Percentiles rank a stretch among this genome's conserved stretches.
Conservation (phyloP, 2,797 vertebrate species). For the Pitangus sulphuratus region DNA sequence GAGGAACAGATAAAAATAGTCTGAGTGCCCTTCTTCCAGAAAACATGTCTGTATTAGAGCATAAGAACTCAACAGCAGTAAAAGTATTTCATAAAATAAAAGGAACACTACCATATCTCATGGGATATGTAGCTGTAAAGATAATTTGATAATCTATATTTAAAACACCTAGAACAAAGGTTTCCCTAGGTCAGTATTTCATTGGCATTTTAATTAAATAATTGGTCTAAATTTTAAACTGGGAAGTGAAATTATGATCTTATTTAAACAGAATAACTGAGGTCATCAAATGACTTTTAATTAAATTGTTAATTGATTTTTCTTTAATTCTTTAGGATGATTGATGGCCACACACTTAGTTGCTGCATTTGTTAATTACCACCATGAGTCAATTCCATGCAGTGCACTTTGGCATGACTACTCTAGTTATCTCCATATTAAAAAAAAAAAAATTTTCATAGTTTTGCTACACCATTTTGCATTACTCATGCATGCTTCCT, state of each 20-base stretch:
- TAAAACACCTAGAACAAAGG: conserved; percentile 60
- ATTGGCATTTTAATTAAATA: conserved; percentile 73
- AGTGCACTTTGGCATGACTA: neutral
- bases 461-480: neutral
- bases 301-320: conserved; percentile 70
- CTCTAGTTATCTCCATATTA: neutral
- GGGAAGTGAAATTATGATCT: conserved; percentile 56
- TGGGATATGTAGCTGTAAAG: neutral
- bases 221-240: conserved; percentile 67
- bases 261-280: conserved; percentile 66
- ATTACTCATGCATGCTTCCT: neutral
- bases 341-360: conserved; percentile 5
- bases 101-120: neutral
- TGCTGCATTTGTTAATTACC: conserved; percentile 33
- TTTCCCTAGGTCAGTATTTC: conserved; percentile 60
- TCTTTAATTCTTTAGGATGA: conserved; percentile 57
- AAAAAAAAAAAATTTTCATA: neutral
- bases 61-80: neutral
- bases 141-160: conserved; percentile 60
- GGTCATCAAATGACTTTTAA: conserved; percentile 63
- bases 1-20: neutral
- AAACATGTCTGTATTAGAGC: neutral
- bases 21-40: neutral
- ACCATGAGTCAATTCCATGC: neutral
- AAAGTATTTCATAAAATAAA: neutral